phyloP scores from a whole-genome alignment of 1,140 invertebrate genomes.

The Heliconius eleuchia region DNA sequence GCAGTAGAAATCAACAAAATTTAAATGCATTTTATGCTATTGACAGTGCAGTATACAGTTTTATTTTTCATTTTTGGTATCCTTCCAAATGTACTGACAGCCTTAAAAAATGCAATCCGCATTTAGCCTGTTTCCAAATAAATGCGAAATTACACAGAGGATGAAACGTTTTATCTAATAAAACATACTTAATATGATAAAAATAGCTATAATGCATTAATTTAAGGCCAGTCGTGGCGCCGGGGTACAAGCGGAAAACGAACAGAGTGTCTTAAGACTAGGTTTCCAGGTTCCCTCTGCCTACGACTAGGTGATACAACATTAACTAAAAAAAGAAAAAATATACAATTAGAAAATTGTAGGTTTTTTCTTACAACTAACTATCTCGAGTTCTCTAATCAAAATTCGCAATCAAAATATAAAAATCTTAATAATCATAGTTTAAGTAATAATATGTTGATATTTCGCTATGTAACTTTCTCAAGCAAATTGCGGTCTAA shows the following conservation, averaged over 20 bases:
- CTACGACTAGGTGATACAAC: too few relatives aligned
- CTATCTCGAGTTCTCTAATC: background rate
- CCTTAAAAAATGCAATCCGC: background rate
- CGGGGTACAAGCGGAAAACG: too few relatives aligned
- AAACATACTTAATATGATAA: background rate
- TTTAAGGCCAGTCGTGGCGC: too few relatives aligned
- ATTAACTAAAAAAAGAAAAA: too few relatives aligned
- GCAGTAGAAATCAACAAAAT: slow-evolving; percentile 72
- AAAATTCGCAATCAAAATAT: background rate
- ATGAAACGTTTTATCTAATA: too few relatives aligned
- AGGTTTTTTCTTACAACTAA: background rate
- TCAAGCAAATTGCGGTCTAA: slow-evolving; percentile 61
- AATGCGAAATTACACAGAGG: background rate
- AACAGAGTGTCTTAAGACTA: too few relatives aligned
- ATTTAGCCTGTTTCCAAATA: background rate
- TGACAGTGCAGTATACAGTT: slow-evolving; percentile 39
- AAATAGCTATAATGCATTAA: too few relatives aligned
- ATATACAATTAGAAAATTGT: background rate
- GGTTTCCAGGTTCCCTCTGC: too few relatives aligned
- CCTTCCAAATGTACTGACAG: slow-evolving; percentile 2
- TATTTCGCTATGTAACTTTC: slow-evolving; percentile 58
- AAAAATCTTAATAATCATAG: background rate
- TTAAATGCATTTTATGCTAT: slow-evolving; percentile 68
- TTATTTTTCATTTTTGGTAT: slow-evolving; percentile 30
- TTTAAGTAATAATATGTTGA: background rate